phyloP scores from a whole-genome alignment of 1,140 invertebrate species.

The Papilio aristodemus region DNA sequence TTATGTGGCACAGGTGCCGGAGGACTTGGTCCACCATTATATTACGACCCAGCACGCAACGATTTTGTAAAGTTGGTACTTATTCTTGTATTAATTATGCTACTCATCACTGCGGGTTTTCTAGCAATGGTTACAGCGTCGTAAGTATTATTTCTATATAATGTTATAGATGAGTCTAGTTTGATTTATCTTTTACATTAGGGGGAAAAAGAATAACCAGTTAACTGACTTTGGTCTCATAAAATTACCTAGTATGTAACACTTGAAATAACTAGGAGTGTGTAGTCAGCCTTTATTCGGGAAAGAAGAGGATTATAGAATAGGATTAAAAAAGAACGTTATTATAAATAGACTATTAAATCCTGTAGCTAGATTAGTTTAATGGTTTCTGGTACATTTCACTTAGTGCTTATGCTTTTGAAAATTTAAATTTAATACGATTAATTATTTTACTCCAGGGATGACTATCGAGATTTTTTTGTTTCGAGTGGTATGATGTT shows the following conservation, averaged over 20 bases:
- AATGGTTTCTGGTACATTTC: background rate
- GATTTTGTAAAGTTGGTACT: constrained; percentile 49
- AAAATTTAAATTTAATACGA: background rate
- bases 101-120: constrained; percentile 41
- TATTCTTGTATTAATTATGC: constrained; percentile 46
- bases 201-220: too few relatives aligned
- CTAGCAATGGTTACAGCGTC: constrained; percentile 27
- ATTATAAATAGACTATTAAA: too few relatives aligned
- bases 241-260: too few relatives aligned
- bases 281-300: too few relatives aligned
- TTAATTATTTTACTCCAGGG: constrained; percentile 29
- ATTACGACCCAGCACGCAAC: constrained; percentile 51
- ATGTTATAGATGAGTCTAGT: too few relatives aligned
- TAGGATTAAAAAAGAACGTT: too few relatives aligned
- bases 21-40: constrained; percentile 25
- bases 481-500: constrained; percentile 15
- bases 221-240: too few relatives aligned
- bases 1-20: background rate
- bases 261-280: too few relatives aligned
- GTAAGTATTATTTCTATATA: constrained; percentile 31
- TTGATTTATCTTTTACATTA: too few relatives aligned
- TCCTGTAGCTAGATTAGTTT: too few relatives aligned
- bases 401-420: background rate
- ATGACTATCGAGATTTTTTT: constrained; percentile 26
- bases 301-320: too few relatives aligned